Conservation (phyloP, 2,888 invertebrate genomes). For the Caenorhabditis sp. region DNA sequence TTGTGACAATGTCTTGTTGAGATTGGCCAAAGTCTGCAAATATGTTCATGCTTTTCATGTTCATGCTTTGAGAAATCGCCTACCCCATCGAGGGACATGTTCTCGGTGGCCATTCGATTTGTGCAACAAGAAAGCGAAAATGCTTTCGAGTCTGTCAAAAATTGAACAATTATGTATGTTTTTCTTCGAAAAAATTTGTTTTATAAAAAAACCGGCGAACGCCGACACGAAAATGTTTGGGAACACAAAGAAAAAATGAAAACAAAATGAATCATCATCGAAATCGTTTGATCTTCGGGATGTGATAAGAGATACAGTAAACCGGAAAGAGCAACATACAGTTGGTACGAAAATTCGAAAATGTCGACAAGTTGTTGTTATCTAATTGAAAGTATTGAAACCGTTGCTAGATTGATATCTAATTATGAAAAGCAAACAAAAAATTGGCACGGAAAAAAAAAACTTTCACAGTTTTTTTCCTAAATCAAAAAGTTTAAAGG, state of each 20-base stretch:
- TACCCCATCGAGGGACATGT: constrained; percentile 33
- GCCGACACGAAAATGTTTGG: not conserved
- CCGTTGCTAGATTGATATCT: too few relatives aligned
- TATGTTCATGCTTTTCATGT: not conserved
- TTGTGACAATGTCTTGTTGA: constrained; percentile 44
- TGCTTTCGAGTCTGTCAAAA: not conserved
- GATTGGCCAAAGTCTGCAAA: constrained; percentile 46
- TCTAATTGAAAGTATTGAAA: too few relatives aligned
- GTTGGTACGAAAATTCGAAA: too few relatives aligned
- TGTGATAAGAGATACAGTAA: too few relatives aligned
- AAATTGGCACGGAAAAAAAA: too few relatives aligned
- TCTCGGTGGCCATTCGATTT: not conserved
- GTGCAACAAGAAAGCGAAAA: not conserved
- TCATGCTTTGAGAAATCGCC: constrained; percentile 2
- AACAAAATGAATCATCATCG: not conserved
- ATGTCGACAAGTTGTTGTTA: too few relatives aligned
- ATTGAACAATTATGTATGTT: not conserved
- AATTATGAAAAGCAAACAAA: too few relatives aligned
- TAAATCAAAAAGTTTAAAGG: too few relatives aligned
- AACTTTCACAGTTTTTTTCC: too few relatives aligned
- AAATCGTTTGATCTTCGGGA: too few relatives aligned
- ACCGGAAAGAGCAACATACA: too few relatives aligned
- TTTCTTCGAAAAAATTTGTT: not conserved
- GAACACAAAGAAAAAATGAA: not conserved
- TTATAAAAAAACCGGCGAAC: not conserved